Percentiles rank a stretch among this genome's conserved stretches.
phyloP scores from a whole-genome alignment of 2,113 vertebrate species.

The Equus przewalskii region DNA sequence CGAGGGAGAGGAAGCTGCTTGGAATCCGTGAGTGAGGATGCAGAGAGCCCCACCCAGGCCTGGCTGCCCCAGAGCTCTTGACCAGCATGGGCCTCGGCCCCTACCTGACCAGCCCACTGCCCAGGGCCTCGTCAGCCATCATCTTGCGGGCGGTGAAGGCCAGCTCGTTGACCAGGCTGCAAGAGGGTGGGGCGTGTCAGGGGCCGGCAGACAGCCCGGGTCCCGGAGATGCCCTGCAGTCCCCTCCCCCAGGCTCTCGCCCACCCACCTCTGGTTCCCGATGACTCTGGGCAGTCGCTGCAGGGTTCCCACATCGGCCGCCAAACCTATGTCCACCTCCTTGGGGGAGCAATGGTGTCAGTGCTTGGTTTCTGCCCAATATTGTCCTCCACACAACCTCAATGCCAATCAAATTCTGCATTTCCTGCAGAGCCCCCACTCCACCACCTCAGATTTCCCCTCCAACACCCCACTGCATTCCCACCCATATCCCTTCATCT shows the following conservation, averaged over 20 bases:
- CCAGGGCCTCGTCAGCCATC: constrained; percentile 93
- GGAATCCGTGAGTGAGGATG: neutral
- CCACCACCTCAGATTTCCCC: neutral
- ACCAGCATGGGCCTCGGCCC: neutral
- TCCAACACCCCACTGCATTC: neutral
- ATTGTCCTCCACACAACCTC: no score
- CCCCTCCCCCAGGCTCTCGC: fast-evolving
- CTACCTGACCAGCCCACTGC: constrained; percentile 94
- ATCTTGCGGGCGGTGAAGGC: constrained; percentile 93
- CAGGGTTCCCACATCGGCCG: constrained; percentile 93
- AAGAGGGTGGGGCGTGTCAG: fast-evolving
- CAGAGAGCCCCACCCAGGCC: neutral
- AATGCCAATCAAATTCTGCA: fast-evolving
- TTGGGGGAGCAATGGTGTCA: constrained; percentile 58
- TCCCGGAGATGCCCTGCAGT: neutral
- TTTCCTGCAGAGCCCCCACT: neutral
- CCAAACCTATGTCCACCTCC: constrained; percentile 95
- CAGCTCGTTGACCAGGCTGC: constrained; percentile 94
- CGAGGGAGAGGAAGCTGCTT: neutral
- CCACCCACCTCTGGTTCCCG: constrained; percentile 90
- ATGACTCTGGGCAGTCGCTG: constrained; percentile 94
- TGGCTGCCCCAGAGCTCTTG: neutral
- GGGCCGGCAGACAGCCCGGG: fast-evolving
- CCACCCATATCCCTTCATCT: neutral
- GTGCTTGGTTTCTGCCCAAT: neutral